Evolutionary conservation across 2,888 invertebrate species (phyloP).

Genomic region (Heliconius sara): DNA sequence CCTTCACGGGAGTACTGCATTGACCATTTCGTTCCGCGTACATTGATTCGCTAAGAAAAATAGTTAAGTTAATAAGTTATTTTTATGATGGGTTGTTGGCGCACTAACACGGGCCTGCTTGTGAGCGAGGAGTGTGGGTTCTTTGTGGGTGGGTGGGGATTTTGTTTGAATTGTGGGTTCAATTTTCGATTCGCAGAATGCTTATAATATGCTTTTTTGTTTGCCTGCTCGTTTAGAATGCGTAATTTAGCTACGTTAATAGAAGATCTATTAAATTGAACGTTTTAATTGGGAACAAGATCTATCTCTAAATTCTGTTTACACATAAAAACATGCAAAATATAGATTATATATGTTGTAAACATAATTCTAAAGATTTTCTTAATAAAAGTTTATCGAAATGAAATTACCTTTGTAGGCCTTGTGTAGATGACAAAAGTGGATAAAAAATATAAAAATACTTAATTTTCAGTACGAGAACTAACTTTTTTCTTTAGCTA

Average conservation of each 20-base stretch:
- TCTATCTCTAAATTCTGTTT: no score
- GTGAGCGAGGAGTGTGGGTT: neutral
- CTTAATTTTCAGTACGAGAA: neutral
- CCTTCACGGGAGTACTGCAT: conserved; percentile 75
- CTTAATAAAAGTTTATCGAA: no score
- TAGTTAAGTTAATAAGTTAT: neutral
- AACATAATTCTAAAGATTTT: no score
- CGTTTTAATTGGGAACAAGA: no score
- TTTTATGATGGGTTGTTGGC: neutral
- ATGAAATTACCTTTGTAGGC: no score
- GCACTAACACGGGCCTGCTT: no score
- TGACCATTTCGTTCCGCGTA: conserved; percentile 72
- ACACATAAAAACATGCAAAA: no score
- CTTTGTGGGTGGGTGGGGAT: no score
- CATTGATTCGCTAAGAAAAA: conserved; percentile 68
- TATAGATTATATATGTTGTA: no score
- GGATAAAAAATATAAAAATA: neutral
- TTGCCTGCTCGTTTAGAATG: neutral
- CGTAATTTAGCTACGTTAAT: neutral
- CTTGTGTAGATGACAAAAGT: no score
- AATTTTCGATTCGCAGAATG: neutral
- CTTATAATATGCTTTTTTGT: neutral
- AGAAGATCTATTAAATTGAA: neutral
- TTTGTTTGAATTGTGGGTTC: no score
- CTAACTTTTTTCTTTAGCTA: neutral